Percentiles rank a stretch among this genome's conserved stretches.
phyloP scores from a whole-genome alignment of 2,888 invertebrate species.

The Gari tellinella region DNA sequence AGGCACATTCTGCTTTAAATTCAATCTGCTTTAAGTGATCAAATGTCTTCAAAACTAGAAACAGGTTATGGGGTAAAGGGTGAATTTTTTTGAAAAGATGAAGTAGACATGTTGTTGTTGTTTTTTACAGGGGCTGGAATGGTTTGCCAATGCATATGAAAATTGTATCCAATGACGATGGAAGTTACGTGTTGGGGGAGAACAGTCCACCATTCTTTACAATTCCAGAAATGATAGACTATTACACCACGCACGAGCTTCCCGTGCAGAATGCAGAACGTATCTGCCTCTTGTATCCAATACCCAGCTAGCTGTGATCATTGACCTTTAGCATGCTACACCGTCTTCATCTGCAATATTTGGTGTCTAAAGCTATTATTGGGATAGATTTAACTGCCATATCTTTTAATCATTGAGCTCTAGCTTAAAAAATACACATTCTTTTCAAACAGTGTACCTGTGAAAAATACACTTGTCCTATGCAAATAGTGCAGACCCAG shows the following conservation, averaged over 20 bases:
- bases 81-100: not conserved
- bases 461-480: no score
- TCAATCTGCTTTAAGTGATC: no score
- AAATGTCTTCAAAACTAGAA: not conserved
- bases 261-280: constrained; percentile 98
- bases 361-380: no score
- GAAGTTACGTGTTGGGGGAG: constrained; percentile 95
- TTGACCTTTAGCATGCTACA: no score
- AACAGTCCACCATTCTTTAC: constrained; percentile 96
- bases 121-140: constrained; percentile 90
- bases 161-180: constrained; percentile 89
- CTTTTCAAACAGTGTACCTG: no score
- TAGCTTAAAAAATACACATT: no score
- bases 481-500: no score
- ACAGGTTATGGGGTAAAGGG: not conserved
- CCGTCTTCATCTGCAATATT: no score
- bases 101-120: not conserved
- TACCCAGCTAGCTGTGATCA: constrained; percentile 81
- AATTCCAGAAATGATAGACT: constrained; percentile 97
- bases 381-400: no score
- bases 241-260: constrained; percentile 95
- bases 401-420: no score
- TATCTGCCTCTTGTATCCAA: constrained; percentile 96
- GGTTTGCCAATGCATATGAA: constrained; percentile 98
- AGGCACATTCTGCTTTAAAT: no score